A percentile compares a stretch with the other conserved stretches of the same genome.
These are phyloP conservation scores for Hemicrepidius hirtus DNA, from an alignment of 2,888 invertebrate species.

Conservation along the genomic window DNA sequence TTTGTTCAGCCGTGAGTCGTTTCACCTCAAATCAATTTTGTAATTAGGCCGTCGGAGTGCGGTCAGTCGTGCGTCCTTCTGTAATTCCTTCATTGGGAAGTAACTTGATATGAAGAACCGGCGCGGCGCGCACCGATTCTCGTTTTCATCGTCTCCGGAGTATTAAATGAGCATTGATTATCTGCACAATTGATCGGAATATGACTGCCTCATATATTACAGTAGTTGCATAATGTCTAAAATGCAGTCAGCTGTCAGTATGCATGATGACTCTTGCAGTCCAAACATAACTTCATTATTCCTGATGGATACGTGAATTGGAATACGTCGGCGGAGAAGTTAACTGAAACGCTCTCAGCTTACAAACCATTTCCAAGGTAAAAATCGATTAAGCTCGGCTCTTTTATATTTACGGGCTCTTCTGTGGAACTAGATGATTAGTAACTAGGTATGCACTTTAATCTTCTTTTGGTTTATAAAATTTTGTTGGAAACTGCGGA, in stretches of 20 bases:
- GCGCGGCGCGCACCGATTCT: neutral
- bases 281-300: conserved; percentile 39
- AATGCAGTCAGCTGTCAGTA: conserved; percentile 24
- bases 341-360: conserved; percentile 33
- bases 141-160: conserved; percentile 15
- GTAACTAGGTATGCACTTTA: conserved; percentile 1
- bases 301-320: conserved; percentile 34
- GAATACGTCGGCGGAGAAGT: conserved; percentile 34
- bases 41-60: conserved; percentile 66
- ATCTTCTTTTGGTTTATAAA: neutral
- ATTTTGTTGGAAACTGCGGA: too few relatives aligned
- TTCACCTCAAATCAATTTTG: conserved; percentile 70
- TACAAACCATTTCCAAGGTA: conserved; percentile 36
- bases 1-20: conserved; percentile 67
- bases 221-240: conserved; percentile 15
- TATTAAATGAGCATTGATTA: conserved; percentile 29
- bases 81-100: conserved; percentile 66
- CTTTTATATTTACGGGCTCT: conserved; percentile 20
- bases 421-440: conserved; percentile 11
- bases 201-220: conserved; percentile 1
- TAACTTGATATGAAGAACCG: conserved; percentile 61
- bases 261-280: conserved; percentile 23
- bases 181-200: conserved; percentile 25
- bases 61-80: conserved; percentile 65
- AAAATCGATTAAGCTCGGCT: conserved; percentile 36